Evolutionary conservation across 2,888 invertebrate genomes (phyloP), one percentile per base, ranked within the genome.

Genomic region (Diadromus collaris): DNA sequence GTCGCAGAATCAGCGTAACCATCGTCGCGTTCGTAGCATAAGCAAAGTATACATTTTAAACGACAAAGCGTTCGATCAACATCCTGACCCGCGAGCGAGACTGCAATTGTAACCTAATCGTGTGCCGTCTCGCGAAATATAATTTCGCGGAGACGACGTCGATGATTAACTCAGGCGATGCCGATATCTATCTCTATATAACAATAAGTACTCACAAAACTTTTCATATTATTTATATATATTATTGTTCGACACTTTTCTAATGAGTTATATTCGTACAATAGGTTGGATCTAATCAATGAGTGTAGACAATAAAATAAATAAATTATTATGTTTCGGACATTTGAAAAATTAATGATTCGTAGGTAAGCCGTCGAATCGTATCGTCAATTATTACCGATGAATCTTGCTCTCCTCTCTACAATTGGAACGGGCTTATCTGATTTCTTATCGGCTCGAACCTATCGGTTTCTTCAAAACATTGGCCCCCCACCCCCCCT

Each of bases 401-500:
- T 27, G 56, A 67, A 54, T 19, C 24, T 34, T n/a, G 38, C 51
- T 38, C 51, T 9, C 9, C 38, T 32, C 70, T 73, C 46, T 48
- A 58, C 56, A 54, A 73, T 69, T 58, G 46, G 41, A 58, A 19
- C 41, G 44, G 48, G 58, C 76, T 81, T 81, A 79, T 78, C 79
- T 54, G 61, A 54, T 76, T 5, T 74, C 61, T 74, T 79, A 79
- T 81, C 72, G 64, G n/a, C 2, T 24, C 34, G 24, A 74, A 61
- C 64, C 76, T 76, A 78, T 75, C 76, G 34, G 21, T 29, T 48
- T 44, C 63, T 70, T 65, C 64, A 44, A 61, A 73, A 63, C 13
- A 61, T 67, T 41, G 48, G 67, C 76, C 61, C 65, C 68, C 74
- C 13, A 46, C 38, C 61, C 19, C 32, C 27, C 13, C 4, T 27